Conservation (phyloP, 2,797 vertebrate species). For the Furcifer pardalis region DNA sequence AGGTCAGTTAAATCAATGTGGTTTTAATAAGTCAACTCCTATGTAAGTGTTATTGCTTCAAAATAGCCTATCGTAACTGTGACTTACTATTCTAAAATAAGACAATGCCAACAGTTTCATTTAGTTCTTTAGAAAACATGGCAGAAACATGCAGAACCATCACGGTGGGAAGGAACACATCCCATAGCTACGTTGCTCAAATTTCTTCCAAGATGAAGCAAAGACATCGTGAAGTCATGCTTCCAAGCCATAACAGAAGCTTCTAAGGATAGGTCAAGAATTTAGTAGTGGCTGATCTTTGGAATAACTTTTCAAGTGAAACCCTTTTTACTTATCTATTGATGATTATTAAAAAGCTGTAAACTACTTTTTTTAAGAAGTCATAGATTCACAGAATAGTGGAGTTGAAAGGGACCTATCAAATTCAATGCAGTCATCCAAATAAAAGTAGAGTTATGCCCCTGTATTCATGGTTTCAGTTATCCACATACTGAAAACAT, state of each 20-base stretch:
- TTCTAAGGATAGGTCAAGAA: not conserved
- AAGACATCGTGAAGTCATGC: not conserved
- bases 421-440: no score
- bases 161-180: not conserved
- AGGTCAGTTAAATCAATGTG: no score
- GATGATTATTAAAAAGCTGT: not conserved
- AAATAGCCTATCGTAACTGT: no score
- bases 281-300: not conserved
- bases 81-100: no score
- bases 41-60: no score
- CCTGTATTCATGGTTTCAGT: no score
- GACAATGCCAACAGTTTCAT: not conserved
- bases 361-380: not conserved
- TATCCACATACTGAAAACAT: no score
- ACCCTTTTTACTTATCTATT: not conserved
- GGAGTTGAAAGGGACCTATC: no score
- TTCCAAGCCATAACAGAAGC: not conserved
- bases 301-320: not conserved
- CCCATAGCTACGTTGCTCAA: not conserved
- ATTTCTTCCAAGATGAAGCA: not conserved
- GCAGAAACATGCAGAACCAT: not conserved
- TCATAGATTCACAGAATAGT: no score
- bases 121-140: not conserved
- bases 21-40: no score
- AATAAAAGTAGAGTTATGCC: no score